A percentile compares a stretch with the other conserved stretches of the same genome.
These are phyloP conservation scores for Paralvinella palmiformis DNA, from an alignment of 1,140 invertebrate species.

Conservation along the genomic window DNA sequence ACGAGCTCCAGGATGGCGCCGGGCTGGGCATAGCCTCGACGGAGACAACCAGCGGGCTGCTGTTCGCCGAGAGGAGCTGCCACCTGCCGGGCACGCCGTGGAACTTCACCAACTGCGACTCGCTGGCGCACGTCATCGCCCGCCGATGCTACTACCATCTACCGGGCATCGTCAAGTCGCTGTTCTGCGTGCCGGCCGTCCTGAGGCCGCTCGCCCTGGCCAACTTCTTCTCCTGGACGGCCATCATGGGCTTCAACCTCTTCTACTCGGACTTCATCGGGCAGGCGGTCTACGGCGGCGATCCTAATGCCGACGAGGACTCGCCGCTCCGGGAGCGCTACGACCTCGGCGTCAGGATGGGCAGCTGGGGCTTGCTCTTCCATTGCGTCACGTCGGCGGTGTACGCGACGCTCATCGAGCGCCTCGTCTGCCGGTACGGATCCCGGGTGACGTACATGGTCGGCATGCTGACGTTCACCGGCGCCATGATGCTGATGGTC, in stretches of 20 bases:
- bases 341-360: conserved; percentile 55
- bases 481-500: conserved; percentile 50
- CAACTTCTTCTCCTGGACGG: conserved; percentile 49
- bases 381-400: conserved; percentile 52
- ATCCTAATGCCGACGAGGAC: conserved; percentile 47
- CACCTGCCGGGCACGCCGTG: conserved; percentile 1
- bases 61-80: not conserved
- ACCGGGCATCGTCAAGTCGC: conserved; percentile 30
- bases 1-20: not conserved
- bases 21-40: not conserved
- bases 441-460: conserved; percentile 43
- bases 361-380: conserved; percentile 52
- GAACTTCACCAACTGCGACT: conserved; percentile 7
- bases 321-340: conserved; percentile 41
- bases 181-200: conserved; percentile 43
- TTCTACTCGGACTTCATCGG: conserved; percentile 56
- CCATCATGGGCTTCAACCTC: conserved; percentile 52
- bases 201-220: conserved; percentile 43
- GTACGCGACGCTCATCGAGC: conserved; percentile 51
- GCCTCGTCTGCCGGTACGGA: conserved; percentile 42
- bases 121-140: not conserved
- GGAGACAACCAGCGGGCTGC: too few species aligned
- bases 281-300: conserved; percentile 52
- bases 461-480: conserved; percentile 48
- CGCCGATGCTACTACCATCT: conserved; percentile 23